Conservation (phyloP, 1,140 invertebrate genomes). For the Drosophila truncata region DNA sequence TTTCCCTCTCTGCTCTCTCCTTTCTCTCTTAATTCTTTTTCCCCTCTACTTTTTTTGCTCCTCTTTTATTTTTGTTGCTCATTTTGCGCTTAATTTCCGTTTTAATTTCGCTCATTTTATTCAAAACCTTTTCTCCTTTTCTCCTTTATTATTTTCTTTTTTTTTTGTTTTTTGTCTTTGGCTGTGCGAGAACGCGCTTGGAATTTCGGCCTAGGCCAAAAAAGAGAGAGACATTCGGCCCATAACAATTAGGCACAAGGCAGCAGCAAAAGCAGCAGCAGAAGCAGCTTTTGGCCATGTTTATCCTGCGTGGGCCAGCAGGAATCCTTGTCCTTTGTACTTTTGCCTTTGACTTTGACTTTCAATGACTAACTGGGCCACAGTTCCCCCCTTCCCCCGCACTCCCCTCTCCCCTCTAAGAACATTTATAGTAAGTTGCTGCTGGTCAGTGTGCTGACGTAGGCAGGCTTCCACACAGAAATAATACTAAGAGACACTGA, state of each 20-base stretch:
- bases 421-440: constrained; percentile 18
- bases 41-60: neutral
- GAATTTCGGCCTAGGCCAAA: constrained; percentile 15
- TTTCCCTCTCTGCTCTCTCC: no score
- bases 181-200: constrained; percentile 30
- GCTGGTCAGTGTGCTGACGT: constrained; percentile 66
- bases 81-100: constrained; percentile 77
- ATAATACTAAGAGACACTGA: neutral
- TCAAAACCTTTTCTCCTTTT: constrained; percentile 73
- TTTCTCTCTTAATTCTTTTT: neutral
- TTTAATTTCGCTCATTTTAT: constrained; percentile 73
- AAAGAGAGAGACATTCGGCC: constrained; percentile 32
- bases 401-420: neutral
- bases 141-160: constrained; percentile 25
- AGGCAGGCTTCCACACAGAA: constrained; percentile 27
- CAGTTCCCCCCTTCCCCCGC: neutral
- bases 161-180: constrained; percentile 18
- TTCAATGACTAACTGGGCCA: constrained; percentile 19
- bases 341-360: constrained; percentile 51
- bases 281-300: constrained; percentile 18
- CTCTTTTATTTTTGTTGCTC: constrained; percentile 29
- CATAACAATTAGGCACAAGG: constrained; percentile 45
- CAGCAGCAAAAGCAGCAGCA: neutral
- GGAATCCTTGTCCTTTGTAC: constrained; percentile 34
- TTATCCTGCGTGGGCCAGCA: constrained; percentile 40